Base-by-base conservation (phyloP, 2,888 invertebrate genomes). In the Melanophora roralis region DNA sequence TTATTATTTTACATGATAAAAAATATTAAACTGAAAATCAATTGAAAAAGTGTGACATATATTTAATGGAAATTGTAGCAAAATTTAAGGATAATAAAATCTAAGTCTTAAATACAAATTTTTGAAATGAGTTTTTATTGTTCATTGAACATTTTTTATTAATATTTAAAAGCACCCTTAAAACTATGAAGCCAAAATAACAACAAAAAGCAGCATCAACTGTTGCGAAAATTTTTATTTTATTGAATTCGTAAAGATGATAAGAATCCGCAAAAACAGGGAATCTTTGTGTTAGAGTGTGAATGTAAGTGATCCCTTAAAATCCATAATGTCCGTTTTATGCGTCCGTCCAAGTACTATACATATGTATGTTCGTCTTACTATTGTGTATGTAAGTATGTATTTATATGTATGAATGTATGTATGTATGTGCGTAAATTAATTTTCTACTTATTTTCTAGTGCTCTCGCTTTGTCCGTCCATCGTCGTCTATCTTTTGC, bases 121-220 rank as follows among this genome's bases (percentile, higher is more conserved):
- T 0, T 9, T 21, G 9, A 16, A n/a, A 43, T n/a, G 14, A 65
- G 23, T 69, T 59, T 12, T 55, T 23, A 73, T 59, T 43, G 55
- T 45, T 69, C 49, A 27, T 5, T 6, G 27, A 51, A 5, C 11
- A 60, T 74, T 57, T 65, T 65, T 47, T 74, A 79, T 69, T 53
- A 53, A 53, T 68, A 69, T 60, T 57, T 49, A 38, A 77, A n/a
- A 62, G 71, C 65, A 86, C 85, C 86, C 86, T 83, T 78, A 82
- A 82, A 83, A 55, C 82, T 81, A 19, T 32, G 19, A 16, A 62
- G 34, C 81, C 80, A 81, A 83, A 82, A 81, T 81, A 83, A 83
- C 85, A 85, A 82, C 80, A 83, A 82, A 81, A 81, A 83, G 82
- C 85, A 85, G 81, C 80, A 83, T 82, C 80, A 85, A 82, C 84